Conservation (phyloP, 1,140 invertebrate genomes). For the Catajapyx aquilonaris region DNA sequence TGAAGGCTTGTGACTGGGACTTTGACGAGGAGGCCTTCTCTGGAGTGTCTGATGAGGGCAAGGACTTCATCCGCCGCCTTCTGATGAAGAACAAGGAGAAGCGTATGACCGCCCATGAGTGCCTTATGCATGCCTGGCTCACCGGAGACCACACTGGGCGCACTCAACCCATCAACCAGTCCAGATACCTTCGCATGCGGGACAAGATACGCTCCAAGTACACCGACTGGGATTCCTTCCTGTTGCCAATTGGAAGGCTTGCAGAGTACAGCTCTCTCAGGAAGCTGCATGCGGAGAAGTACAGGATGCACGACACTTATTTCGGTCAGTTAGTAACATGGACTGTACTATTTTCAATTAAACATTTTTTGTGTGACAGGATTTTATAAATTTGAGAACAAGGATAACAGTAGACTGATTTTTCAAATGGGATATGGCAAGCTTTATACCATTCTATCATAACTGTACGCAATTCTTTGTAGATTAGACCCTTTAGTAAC, state of each 20-base stretch:
- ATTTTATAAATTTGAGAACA: too few relatives aligned
- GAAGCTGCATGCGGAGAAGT: constrained; percentile 89
- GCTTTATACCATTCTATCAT: too few relatives aligned
- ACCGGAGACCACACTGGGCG: constrained; percentile 54
- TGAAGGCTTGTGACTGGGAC: constrained; percentile 95
- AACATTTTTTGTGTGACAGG: constrained; percentile 6
- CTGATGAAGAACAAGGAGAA: constrained; percentile 91
- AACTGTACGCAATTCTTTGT: too few relatives aligned
- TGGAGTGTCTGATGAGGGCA: constrained; percentile 85
- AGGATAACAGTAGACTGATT: too few relatives aligned
- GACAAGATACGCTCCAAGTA: constrained; percentile 69
- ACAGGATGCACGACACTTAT: constrained; percentile 84
- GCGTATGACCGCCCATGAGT: constrained; percentile 94
- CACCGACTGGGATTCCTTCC: constrained; percentile 76
- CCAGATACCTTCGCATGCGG: constrained; percentile 65
- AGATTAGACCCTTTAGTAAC: too few relatives aligned
- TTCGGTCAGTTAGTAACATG: constrained; percentile 43
- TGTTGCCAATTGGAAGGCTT: constrained; percentile 82
- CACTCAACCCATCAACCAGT: constrained; percentile 53
- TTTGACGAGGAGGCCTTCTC: constrained; percentile 88
- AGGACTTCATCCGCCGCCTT: constrained; percentile 89
- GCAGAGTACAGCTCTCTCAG: constrained; percentile 94
- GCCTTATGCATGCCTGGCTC: constrained; percentile 86
- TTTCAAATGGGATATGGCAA: too few relatives aligned
- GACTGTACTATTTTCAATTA: constrained; percentile 6